Base-by-base conservation (phyloP, 2,113 vertebrate genomes). In the Puffinus mauretanicus region DNA sequence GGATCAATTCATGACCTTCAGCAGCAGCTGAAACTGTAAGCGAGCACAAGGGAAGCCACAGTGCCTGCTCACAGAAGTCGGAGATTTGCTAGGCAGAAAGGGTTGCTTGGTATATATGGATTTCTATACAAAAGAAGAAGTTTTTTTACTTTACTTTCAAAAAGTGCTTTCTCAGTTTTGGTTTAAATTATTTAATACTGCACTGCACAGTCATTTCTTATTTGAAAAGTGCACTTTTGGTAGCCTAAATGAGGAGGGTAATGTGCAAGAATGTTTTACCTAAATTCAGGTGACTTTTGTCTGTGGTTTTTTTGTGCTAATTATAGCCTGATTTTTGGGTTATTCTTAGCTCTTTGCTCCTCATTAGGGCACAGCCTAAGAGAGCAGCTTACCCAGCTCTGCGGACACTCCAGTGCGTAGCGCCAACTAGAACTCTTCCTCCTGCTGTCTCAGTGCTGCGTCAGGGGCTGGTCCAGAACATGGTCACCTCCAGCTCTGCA, bases 1-100 rank as follows among this genome's bases (percentile, higher is more conserved):
- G 71, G 96, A 10, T 98, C 98, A 3, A 98, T 99, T 70, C 96
- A 98, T 15, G 95, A 96, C 95, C 98, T 99, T 87, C 98, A 99
- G 52, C 94, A 98, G 84, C 99, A 99, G 91, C 97, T 99, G 70
- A 98, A 95, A 86, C 94, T 99, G 67, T 99, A 91, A 99, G 34
- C 58, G 21, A 98, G 19, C 65, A 19, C 34, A 27, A 71, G 57
- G 52, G 64, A 30, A 77, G 36, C 62, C 27, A 13, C 38, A 5
- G 13, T 3, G 26, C 19, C 86, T 86, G 70, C 90, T 86, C 55
- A 15, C 51, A 16, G 1, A 46, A 79, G 77, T 1, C 1, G 0
- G 32, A 84, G 36, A 57, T 34, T 30, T 29, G 38, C 72, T 42
- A 42, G 72, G 64, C 77, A 84, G 47, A 71, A 92, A 64, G 66